These are phyloP conservation scores for Vanacampus margaritifer DNA, from an alignment of 2,113 vertebrate genomes.

Conservation along the genomic window DNA sequence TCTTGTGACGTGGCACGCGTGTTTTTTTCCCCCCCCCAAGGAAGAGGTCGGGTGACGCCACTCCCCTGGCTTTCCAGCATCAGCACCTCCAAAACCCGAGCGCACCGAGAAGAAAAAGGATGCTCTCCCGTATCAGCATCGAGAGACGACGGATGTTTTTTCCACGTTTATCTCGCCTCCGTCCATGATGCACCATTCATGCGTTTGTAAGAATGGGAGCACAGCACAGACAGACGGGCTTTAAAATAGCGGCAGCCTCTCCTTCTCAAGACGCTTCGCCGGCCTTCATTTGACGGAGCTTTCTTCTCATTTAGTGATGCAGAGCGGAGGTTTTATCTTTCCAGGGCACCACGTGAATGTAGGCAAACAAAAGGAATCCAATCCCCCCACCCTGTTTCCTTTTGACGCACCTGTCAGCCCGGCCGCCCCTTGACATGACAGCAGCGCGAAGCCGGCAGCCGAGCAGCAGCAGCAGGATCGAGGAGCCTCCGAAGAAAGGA, in stretches of 20 bases:
- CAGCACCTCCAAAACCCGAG: slow-evolving; percentile 66
- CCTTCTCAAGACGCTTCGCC: slow-evolving; percentile 11
- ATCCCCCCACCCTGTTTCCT: slow-evolving; percentile 62
- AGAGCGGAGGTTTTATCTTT: slow-evolving; percentile 39
- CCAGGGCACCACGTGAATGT: slow-evolving; percentile 55
- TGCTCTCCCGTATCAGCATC: slow-evolving; percentile 31
- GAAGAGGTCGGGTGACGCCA: slow-evolving; percentile 65
- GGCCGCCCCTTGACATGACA: slow-evolving; percentile 77
- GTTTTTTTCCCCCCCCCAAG: slow-evolving; percentile 34
- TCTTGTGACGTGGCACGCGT: slow-evolving; percentile 20
- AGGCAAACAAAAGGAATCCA: slow-evolving; percentile 65
- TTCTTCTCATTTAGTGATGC: slow-evolving; percentile 48
- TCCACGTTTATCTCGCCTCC: slow-evolving; percentile 46
- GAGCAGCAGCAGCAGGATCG: slow-evolving; percentile 59
- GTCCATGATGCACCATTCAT: slow-evolving; percentile 67
- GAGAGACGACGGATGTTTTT: slow-evolving; percentile 16
- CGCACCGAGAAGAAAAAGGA: slow-evolving; percentile 33
- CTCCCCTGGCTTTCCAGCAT: slow-evolving; percentile 66
- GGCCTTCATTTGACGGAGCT: slow-evolving; percentile 18
- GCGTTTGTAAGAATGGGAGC: slow-evolving; percentile 59
- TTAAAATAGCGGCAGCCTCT: slow-evolving; percentile 25
- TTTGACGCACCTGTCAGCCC: slow-evolving; percentile 72
- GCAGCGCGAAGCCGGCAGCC: slow-evolving; percentile 64
- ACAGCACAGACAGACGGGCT: slow-evolving; percentile 36
- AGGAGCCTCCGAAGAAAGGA: slow-evolving; percentile 63